Evolutionary conservation across 1,140 invertebrate genomes (phyloP).

Genomic region (Tetranychus urticae): DNA sequence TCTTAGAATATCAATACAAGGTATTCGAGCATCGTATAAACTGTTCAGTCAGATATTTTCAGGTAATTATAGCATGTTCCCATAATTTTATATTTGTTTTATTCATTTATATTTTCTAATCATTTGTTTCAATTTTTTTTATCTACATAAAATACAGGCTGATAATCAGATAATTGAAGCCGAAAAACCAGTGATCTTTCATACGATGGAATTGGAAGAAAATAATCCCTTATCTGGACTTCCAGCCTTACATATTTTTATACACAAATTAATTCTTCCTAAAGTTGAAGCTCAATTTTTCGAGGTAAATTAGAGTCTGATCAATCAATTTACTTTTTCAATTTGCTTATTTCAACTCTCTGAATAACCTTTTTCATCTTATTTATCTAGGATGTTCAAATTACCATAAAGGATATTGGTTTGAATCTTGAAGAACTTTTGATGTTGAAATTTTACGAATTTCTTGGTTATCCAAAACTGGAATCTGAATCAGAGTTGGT

Average conservation of each 20-base stretch:
- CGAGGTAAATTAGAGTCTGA: slow-evolving; percentile 25
- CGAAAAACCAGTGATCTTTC: slow-evolving; percentile 53
- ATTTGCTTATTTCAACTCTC: neutral
- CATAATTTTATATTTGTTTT: too few species aligned
- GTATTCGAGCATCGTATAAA: slow-evolving; percentile 34
- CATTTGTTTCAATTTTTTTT: neutral
- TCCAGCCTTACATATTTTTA: slow-evolving; percentile 24
- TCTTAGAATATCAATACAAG: slow-evolving; percentile 34
- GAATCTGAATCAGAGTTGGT: slow-evolving; percentile 37
- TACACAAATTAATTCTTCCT: slow-evolving; percentile 31
- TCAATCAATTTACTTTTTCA: neutral
- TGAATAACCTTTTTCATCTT: neutral
- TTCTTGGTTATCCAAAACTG: slow-evolving; percentile 24
- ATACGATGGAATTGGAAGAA: slow-evolving; percentile 27
- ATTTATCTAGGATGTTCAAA: slow-evolving; percentile 40
- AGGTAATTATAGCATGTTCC: slow-evolving; percentile 27
- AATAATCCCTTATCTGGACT: slow-evolving; percentile 17
- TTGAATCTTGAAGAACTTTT: slow-evolving; percentile 65
- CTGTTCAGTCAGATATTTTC: slow-evolving; percentile 48
- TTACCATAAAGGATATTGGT: slow-evolving; percentile 55
- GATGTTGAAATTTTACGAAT: slow-evolving; percentile 55
- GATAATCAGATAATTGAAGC: slow-evolving; percentile 75
- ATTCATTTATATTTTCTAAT: slow-evolving; percentile 12
- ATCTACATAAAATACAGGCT: slow-evolving; percentile 17
- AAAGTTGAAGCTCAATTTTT: slow-evolving; percentile 49